Conservation (phyloP, 1,140 invertebrate genomes). For the Drosophila sulfurigaster region DNA sequence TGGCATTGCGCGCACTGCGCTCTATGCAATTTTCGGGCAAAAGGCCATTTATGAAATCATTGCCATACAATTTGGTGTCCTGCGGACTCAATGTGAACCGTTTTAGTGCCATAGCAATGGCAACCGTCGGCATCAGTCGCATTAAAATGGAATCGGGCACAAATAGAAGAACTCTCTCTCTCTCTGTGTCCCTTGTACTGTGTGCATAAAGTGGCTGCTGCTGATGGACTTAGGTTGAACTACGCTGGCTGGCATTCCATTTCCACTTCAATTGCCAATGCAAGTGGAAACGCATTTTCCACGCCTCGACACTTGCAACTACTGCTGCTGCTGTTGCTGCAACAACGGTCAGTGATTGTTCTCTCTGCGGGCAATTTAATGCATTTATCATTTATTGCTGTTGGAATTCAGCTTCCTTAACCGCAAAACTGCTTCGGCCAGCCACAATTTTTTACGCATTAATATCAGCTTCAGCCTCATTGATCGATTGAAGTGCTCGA, state of each 20-base stretch:
- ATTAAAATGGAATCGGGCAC: slow-evolving; percentile 21
- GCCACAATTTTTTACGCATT: slow-evolving; percentile 40
- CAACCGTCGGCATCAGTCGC: slow-evolving; percentile 3
- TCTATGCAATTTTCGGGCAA: slow-evolving; percentile 36
- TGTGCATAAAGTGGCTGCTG: slow-evolving; percentile 2
- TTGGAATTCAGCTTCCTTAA: slow-evolving; percentile 30
- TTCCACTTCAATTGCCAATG: slow-evolving; percentile 1
- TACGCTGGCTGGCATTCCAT: not conserved
- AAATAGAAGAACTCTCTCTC: not conserved
- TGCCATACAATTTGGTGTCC: slow-evolving; percentile 57
- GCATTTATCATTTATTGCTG: slow-evolving; percentile 30
- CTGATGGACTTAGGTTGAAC: slow-evolving; percentile 9
- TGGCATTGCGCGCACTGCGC: slow-evolving; percentile 17
- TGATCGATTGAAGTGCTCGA: slow-evolving; percentile 62
- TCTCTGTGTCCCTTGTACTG: not conserved
- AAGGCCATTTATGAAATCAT: slow-evolving; percentile 67
- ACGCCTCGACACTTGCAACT: slow-evolving; percentile 9
- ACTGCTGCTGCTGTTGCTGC: slow-evolving; percentile 10
- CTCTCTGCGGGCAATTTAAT: slow-evolving; percentile 15
- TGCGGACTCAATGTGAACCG: slow-evolving; percentile 19
- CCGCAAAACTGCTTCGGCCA: slow-evolving; percentile 9
- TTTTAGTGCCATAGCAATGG: slow-evolving; percentile 14
- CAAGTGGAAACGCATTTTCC: slow-evolving; percentile 8
- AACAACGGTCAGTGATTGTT: not conserved
- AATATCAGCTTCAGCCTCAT: slow-evolving; percentile 54